Evolutionary conservation across 2,888 invertebrate species (phyloP).

Genomic region (Tiliacea citrago): DNA sequence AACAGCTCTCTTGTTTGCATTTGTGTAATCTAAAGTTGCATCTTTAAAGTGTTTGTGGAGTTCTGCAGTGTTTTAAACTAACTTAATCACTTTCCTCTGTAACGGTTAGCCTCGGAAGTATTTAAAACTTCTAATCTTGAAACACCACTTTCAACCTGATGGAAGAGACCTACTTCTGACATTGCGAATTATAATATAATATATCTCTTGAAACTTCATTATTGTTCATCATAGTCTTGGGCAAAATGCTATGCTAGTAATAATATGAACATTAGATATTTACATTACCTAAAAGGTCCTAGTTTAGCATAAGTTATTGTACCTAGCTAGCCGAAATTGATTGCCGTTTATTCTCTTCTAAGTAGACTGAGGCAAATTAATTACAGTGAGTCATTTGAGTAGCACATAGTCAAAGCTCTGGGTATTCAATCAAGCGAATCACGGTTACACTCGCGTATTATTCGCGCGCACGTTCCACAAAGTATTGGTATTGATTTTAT

Average conservation of each 20-base stretch:
- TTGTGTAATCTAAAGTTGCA: not conserved
- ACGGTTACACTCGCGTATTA: conserved; percentile 29
- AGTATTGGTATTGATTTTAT: conserved; percentile 61
- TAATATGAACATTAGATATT: not conserved
- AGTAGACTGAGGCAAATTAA: conserved; percentile 3
- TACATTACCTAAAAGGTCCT: not conserved
- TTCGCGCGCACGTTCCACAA: conserved; percentile 35
- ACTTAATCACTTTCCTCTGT: not conserved
- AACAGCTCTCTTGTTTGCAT: not conserved
- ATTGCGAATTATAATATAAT: not conserved
- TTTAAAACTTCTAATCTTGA: not conserved
- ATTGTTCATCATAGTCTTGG: not conserved
- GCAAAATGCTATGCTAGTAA: not conserved
- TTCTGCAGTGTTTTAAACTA: not conserved
- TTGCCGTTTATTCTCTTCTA: not conserved
- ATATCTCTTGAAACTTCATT: not conserved
- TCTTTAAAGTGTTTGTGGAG: not conserved
- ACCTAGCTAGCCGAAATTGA: not conserved
- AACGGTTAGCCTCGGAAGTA: conserved; percentile 1
- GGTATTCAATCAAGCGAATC: conserved; percentile 33
- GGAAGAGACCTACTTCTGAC: not conserved
- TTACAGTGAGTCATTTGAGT: conserved; percentile 18
- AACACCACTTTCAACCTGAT: conserved; percentile 3
- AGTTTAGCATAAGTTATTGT: not conserved
- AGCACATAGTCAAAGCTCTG: conserved; percentile 20